Base-by-base conservation (phyloP, 1,140 invertebrate genomes). In the Drosophila busckii region DNA sequence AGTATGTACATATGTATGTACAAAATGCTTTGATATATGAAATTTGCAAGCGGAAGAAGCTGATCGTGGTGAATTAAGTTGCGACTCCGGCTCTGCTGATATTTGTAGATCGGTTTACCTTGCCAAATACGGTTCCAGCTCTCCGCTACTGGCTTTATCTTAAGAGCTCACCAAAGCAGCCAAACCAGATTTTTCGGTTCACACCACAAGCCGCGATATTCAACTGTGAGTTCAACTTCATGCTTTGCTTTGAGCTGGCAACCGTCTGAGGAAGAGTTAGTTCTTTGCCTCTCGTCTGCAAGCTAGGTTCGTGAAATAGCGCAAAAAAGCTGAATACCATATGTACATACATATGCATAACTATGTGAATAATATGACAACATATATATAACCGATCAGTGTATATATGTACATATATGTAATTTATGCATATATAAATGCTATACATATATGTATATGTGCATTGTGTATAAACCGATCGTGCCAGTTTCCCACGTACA, bases 281-380 rank as follows among this genome's bases (percentile, higher is more conserved):
- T 78, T 80, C 23, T 58, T 35, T 73, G 37, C 22, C 35, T 64
- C 65, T 73, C 68, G 70, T 64, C 70, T 64, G 31, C 45, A 29
- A 52, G 17, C 37, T 29, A 45, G 56, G 59, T 53, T 71, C 53
- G 63, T 75, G 54, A 15, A 31, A 32, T 15, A 48, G 45, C 34
- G 34, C 13, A 31, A 35, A 41, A 50, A 48, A 45, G 13, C 19
- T 20, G 28, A 15, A 32, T 15, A 44, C 12, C 1, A 2, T 12
- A 26, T 19, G 6, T 7, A 44, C 7, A 15, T 16, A 37, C 35
- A 38, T n/a, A 22, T 20, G 5, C 13, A 49, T 9, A 3, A 15
- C 4, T 15, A 8, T n/a, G 13, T 37, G 15, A 9, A 42, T 16
- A n/a, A 13, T 9, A 37, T 41, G 13, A 16, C 9, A 12, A 6